phyloP scores from a whole-genome alignment of 2,888 invertebrate genomes.

The Diploptera punctata region DNA sequence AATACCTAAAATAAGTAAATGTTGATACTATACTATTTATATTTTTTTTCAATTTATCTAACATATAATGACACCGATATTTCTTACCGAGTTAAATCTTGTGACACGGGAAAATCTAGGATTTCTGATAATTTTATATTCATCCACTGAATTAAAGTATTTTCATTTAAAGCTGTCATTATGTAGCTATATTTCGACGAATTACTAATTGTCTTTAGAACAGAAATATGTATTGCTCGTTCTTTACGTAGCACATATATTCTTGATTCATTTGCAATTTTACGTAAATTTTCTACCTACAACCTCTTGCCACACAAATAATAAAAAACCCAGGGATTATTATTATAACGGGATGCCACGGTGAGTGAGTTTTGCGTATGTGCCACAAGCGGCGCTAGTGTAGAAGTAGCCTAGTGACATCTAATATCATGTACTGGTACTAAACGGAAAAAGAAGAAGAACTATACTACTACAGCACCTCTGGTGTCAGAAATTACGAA shows the following conservation, averaged over 20 bases:
- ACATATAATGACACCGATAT: too few relatives aligned
- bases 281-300: background rate
- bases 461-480: too few relatives aligned
- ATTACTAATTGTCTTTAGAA: background rate
- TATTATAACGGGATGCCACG: too few relatives aligned
- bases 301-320: background rate
- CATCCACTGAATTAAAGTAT: conserved; percentile 60
- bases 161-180: background rate
- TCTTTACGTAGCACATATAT: background rate
- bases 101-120: conserved; percentile 71
- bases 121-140: conserved; percentile 68
- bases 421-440: too few relatives aligned
- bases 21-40: too few relatives aligned
- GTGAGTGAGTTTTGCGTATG: too few relatives aligned
- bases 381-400: too few relatives aligned
- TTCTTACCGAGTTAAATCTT: conserved; percentile 73
- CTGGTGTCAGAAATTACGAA: too few relatives aligned
- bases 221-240: background rate
- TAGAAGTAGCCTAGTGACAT: too few relatives aligned
- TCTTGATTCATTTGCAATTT: background rate
- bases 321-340: background rate
- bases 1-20: too few relatives aligned
- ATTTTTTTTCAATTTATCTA: too few relatives aligned
- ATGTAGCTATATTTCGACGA: background rate
- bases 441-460: too few relatives aligned